Evolutionary conservation across 2,888 invertebrate genomes (phyloP).

Genomic region (Acronicta leporina): DNA sequence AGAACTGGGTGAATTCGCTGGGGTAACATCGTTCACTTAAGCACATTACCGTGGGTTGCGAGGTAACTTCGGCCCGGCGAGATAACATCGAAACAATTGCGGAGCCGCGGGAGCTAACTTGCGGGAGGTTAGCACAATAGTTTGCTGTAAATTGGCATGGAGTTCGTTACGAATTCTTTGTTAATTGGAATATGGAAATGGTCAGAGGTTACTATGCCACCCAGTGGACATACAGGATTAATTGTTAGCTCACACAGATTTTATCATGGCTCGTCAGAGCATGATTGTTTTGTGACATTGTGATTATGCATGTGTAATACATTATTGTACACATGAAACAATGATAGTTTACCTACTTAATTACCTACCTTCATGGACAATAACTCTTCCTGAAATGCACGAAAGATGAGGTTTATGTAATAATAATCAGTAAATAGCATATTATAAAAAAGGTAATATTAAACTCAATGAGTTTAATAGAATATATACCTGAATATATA

Average conservation of each 20-base stretch:
- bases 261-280: neutral
- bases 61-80: conserved; percentile 77
- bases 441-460: no score
- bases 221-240: neutral
- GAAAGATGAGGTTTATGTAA: no score
- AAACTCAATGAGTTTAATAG: no score
- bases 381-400: no score
- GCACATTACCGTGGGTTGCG: conserved; percentile 79
- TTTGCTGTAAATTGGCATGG: conserved; percentile 73
- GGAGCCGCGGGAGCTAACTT: conserved; percentile 79
- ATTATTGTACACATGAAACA: neutral
- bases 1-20: conserved; percentile 79
- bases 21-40: conserved; percentile 88
- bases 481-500: no score
- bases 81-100: conserved; percentile 83
- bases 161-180: conserved; percentile 69
- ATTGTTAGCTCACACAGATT: neutral
- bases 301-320: neutral
- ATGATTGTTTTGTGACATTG: neutral
- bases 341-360: no score
- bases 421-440: no score
- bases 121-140: conserved; percentile 65
- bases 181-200: conserved; percentile 62
- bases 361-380: no score
- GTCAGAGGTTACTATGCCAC: conserved; percentile 31